Conservation (phyloP, 2,888 invertebrate species). For the Parapristionchus giblindavisi region DNA sequence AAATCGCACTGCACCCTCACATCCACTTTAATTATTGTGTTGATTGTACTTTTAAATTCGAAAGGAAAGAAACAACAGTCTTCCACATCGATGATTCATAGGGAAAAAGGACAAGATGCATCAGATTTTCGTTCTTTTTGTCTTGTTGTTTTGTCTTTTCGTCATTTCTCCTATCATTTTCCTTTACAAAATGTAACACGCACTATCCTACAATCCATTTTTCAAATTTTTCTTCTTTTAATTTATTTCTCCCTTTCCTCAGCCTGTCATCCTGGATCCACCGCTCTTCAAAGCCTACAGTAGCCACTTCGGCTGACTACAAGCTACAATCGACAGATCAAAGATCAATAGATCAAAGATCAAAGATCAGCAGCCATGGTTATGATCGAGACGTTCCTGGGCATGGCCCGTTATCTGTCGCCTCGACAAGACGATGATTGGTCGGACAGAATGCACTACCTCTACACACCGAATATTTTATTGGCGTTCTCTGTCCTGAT, state of each 20-base stretch:
- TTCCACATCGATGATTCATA: too few species aligned
- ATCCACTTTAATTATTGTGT: too few species aligned
- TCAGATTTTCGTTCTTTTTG: too few species aligned
- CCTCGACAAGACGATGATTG: slow-evolving; percentile 62
- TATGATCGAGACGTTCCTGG: slow-evolving; percentile 68
- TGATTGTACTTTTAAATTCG: too few species aligned
- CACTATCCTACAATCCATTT: background rate
- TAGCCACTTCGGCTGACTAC: background rate
- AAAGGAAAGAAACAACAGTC: too few species aligned
- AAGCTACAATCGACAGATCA: background rate
- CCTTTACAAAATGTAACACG: too few species aligned
- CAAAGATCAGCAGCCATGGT: slow-evolving; percentile 35
- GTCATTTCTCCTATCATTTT: too few species aligned
- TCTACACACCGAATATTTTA: slow-evolving; percentile 66
- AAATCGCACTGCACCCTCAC: too few species aligned
- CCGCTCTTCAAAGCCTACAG: background rate
- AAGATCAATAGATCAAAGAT: background rate
- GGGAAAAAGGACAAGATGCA: too few species aligned
- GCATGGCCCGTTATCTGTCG: slow-evolving; percentile 64
- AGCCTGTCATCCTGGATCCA: background rate
- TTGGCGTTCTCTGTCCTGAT: slow-evolving; percentile 67
- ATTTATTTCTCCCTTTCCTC: background rate
- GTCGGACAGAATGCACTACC: slow-evolving; percentile 65
- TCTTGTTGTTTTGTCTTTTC: too few species aligned
- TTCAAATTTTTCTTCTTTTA: background rate